Conservation (phyloP, 1,140 invertebrate species). For the Drosophila funebris region DNA sequence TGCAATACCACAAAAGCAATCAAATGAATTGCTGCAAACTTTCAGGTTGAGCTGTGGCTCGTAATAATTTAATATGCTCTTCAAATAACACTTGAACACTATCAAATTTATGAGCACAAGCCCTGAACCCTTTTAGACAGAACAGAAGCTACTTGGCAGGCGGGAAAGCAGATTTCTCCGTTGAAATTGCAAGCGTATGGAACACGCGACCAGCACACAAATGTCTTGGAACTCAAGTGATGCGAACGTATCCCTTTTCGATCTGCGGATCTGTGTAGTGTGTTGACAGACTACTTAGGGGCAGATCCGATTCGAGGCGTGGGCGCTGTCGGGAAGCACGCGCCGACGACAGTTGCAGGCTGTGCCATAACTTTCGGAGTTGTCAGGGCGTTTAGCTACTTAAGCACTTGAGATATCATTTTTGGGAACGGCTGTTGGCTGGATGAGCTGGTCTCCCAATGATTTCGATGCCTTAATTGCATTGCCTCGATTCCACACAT, state of each 20-base stretch:
- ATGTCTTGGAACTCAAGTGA: conserved; percentile 59
- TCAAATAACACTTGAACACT: conserved; percentile 60
- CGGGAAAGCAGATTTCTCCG: neutral
- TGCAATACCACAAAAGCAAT: conserved; percentile 54
- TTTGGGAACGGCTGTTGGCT: conserved; percentile 17
- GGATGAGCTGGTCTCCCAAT: too few relatives aligned
- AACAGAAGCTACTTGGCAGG: conserved; percentile 6
- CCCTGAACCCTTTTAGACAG: conserved; percentile 64
- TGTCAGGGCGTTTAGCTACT: conserved; percentile 78
- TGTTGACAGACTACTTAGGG: conserved; percentile 72
- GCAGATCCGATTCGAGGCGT: conserved; percentile 24
- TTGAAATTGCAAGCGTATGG: conserved; percentile 48
- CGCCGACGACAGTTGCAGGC: conserved; percentile 63
- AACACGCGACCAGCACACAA: conserved; percentile 30
- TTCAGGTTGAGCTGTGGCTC: conserved; percentile 16
- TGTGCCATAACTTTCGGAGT: conserved; percentile 71
- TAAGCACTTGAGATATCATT: conserved; percentile 76
- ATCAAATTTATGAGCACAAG: conserved; percentile 73
- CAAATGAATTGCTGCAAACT: conserved; percentile 60
- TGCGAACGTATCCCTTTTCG: conserved; percentile 18
- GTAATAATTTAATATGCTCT: conserved; percentile 39
- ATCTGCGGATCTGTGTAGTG: conserved; percentile 12
- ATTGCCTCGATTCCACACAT: conserved; percentile 78
- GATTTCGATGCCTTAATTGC: conserved; percentile 71
- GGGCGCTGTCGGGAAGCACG: conserved; percentile 52